Evolutionary conservation across 64 coral and sea anemone genomes (phyloP), one percentile per base, ranked within the genome.

Genomic region (Montipora sp.): DNA sequence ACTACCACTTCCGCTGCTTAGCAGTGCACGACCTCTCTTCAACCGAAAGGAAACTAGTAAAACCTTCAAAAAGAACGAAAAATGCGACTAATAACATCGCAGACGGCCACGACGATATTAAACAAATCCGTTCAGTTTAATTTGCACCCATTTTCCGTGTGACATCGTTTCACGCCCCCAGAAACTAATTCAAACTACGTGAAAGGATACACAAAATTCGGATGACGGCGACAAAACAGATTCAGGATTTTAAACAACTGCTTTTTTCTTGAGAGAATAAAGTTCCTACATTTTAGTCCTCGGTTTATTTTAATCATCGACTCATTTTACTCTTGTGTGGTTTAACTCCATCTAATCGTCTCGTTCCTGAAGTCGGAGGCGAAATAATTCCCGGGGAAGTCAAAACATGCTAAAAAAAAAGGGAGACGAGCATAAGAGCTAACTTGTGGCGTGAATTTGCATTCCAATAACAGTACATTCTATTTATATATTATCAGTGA

Each of bases 401-500:
- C 11, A 72, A 85, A 85, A 85, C 82, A 68, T 11, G 63, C 66
- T 71, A 14, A 78, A 78, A 78, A 47, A 36, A 36, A 36, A 36
- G 3, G 5, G 47, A 49, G 44, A 50, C 47, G 5, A 46, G 24
- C 59, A 45, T 67, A 67, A 47, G 57, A 58, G 8, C 68, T 83
- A 59, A 14, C 24, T 83, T 63, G 46, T 50, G 47, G 65, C 82
- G 66, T 61, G 20, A 85, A 85, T 85, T 72, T 85, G 65, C 65
- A 85, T 85, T 85, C 82, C 82, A 85, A 85, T 71, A 85, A 49
- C 27, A 85, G 18, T 72, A 50, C 45, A 50, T 47, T 71, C 82
- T 72, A 85, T 71, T 85, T 71, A 85, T 85, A 72, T 72, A 45
- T 70, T 8, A 68, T 71, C 82, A 85, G 61, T 85, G 47, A 85